Base-by-base conservation (phyloP, 1,140 invertebrate genomes). In the Meteorus sp. region DNA sequence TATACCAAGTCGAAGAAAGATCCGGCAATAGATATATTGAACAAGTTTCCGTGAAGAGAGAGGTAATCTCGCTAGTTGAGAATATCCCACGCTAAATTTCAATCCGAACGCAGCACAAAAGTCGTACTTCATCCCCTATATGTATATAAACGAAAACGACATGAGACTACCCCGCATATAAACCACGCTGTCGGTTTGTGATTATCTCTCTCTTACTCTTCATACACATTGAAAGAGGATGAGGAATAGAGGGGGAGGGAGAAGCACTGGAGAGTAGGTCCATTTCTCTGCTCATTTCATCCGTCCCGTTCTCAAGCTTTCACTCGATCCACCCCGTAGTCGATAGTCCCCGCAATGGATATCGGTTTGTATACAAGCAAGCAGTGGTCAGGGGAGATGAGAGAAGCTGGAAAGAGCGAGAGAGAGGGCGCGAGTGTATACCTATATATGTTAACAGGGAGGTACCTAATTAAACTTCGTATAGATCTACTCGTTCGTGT, bases 71-170 rank as follows among this genome's bases (percentile, higher is more conserved):
- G 69, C 59, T 66, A 67, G 63, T 73, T 67, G 45, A 60, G 62
- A 69, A 76, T n/a, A n/a, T 75, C 67, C 66, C 60, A 75, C 68
- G 71, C 67, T 77, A 75, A 76, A 75, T 77, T 77, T 76, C 72
- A 76, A 77, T 77, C 68, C 64, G 62, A 47, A 65, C 63, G 64
- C 66, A 20, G 66, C 67, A 77, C 70, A 74, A 75, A 75, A 75
- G 69, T 71, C 63, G 44, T 47, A 9, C 41, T 44, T 45, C 52
- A 62, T 48, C 35, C 55, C 51, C 41, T 37, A n/a, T n/a, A n/a
- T n/a, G n/a, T n/a, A n/a, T 20, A 39, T 22, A 41, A 29, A 23
- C 23, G 8, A 56, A 56, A 52, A 56, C 43, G 44, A 56, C 52
- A 54, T 15, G 15, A 43, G 39, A 43, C 39, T 53, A 35, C 53